A percentile compares a stretch with the other conserved stretches of the same genome.
These are phyloP conservation scores for Macrophya alboannulata DNA, from an alignment of 2,888 invertebrate genomes.

Conservation along the genomic window DNA sequence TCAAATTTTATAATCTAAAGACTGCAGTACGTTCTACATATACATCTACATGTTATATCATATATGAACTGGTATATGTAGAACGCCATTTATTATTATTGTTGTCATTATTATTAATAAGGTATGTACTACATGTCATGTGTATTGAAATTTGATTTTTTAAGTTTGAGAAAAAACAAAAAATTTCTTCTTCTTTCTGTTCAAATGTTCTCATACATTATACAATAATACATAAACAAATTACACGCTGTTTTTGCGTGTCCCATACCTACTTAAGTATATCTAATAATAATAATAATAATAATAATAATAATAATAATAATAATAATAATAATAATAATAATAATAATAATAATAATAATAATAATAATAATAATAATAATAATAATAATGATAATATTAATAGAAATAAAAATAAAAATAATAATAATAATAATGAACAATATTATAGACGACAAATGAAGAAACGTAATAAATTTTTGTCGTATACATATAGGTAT, in stretches of 20 bases:
- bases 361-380: neutral
- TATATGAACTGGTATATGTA: constrained; percentile 6
- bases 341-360: too few species aligned
- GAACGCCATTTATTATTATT: neutral
- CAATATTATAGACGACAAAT: neutral
- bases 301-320: neutral
- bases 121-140: neutral
- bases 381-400: neutral
- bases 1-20: constrained; percentile 49
- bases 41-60: neutral
- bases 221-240: neutral
- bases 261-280: neutral
- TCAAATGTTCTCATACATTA: neutral
- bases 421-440: neutral
- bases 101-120: neutral
- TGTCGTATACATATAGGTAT: too few species aligned
- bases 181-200: neutral
- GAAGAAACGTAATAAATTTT: too few species aligned
- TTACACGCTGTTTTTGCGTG: neutral
- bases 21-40: constrained; percentile 48
- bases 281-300: neutral
- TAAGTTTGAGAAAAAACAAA: too few species aligned
- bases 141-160: neutral
- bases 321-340: neutral
- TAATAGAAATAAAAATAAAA: too few species aligned